These are phyloP conservation scores for Reticulitermes lucifugus DNA, from an alignment of 2,888 invertebrate genomes.

Conservation along the genomic window DNA sequence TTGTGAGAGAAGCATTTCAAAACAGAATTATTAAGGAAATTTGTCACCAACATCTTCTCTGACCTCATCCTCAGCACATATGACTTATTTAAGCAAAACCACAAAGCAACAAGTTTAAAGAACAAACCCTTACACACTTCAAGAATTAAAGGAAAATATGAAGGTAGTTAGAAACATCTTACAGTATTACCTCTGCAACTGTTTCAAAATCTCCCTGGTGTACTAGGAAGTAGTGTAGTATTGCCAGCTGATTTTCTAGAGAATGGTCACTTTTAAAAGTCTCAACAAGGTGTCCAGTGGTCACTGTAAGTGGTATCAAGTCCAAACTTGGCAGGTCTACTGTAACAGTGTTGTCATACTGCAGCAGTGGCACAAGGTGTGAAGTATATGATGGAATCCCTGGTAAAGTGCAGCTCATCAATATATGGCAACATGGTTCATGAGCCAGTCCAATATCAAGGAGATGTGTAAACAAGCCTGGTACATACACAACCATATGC, in stretches of 20 bases:
- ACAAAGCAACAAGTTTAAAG: too few species aligned
- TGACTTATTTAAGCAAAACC: too few species aligned
- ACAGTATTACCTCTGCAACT: conserved; percentile 74
- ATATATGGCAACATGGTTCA: conserved; percentile 84
- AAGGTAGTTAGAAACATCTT: not conserved
- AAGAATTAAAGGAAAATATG: too few species aligned
- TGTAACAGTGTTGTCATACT: conserved; percentile 45
- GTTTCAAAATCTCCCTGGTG: conserved; percentile 81
- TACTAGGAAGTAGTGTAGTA: conserved; percentile 84
- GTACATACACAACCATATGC: conserved; percentile 84
- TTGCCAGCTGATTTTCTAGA: conserved; percentile 79
- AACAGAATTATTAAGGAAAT: too few species aligned
- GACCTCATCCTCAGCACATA: too few species aligned
- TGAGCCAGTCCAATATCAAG: conserved; percentile 86
- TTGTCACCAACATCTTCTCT: too few species aligned
- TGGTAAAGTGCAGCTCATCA: conserved; percentile 72
- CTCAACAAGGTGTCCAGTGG: conserved; percentile 71
- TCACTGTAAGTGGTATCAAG: conserved; percentile 74
- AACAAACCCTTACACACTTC: too few species aligned
- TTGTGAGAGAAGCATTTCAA: too few species aligned
- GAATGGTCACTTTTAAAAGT: conserved; percentile 58
- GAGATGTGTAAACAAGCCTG: conserved; percentile 86
- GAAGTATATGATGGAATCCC: conserved; percentile 70
- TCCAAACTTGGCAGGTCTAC: conserved; percentile 80
- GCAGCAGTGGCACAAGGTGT: conserved; percentile 74